Base-by-base conservation (phyloP, 1,140 invertebrate genomes). In the Trichonephila clavata region DNA sequence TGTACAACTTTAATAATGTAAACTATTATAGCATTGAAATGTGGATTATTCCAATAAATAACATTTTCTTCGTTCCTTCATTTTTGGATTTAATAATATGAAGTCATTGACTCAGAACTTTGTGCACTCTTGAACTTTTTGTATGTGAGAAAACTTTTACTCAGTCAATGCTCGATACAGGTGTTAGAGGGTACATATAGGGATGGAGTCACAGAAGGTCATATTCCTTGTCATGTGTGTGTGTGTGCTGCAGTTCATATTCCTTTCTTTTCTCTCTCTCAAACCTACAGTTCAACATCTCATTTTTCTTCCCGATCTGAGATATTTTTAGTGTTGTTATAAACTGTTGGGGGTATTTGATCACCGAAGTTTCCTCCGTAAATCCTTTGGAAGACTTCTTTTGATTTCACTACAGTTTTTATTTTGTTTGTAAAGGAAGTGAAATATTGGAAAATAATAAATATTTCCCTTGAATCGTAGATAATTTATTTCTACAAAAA, bases 141-240 rank as follows among this genome's bases (percentile, higher is more conserved):
- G 71, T 27, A 77, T 77, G 27, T 16, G 24, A 77, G 16, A 77
- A 71, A 18, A 20, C 61, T 50, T 63, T 18, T 63, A 16, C 20
- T 20, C 61, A 63, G 27, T 77, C 27, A 24, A 32, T 77, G 27
- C 71, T 27, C 71, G n/a, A 32, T 77, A 77, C 71, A 77, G 71
- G 71, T 77, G 71, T 77, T 39, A 32, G 71, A 77, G 71, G 71
- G 71, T 77, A 77, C 18, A 16, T 32, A 32, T 32, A 77, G 71
- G 71, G 71, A 77, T 39, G 2, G 71, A 27, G 71, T 77, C 27
- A 16, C 27, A 39, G 24, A 77, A 63, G 61, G 61, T 63, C 61
- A 63, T 63, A 21, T 63, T 32, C 71, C 27, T 18, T 77, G 27
- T 77, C 16, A 5, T 4, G n/a, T n/a, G n/a, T n/a, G n/a, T n/a